phyloP scores from a whole-genome alignment of 2,888 invertebrate species.

The Patella depressa region DNA sequence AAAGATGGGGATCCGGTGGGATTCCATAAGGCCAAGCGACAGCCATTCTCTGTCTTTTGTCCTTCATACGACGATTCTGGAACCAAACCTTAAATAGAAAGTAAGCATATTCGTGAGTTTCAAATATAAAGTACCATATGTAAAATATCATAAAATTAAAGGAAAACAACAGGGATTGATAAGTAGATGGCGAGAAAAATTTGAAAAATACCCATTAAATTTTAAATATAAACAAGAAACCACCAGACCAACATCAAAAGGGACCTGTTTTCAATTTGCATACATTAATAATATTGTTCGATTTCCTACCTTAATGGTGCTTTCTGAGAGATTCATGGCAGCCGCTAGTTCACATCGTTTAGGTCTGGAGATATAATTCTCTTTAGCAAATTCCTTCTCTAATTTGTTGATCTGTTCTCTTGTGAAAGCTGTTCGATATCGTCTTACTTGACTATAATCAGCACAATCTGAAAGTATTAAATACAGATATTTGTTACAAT shows the following conservation, averaged over 20 bases:
- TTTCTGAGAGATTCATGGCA: conserved; percentile 92
- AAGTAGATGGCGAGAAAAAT: too few relatives aligned
- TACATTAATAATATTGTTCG: too few relatives aligned
- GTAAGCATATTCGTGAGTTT: not conserved
- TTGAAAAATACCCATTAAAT: too few relatives aligned
- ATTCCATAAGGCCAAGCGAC: conserved; percentile 90
- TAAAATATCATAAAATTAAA: not conserved
- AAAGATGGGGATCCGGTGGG: conserved; percentile 88
- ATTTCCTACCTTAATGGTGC: conserved; percentile 91
- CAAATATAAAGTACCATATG: not conserved
- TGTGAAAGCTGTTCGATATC: conserved; percentile 97
- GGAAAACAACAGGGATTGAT: not conserved
- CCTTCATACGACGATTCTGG: conserved; percentile 97
- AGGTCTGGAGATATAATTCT: conserved; percentile 97
- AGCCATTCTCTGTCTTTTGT: conserved; percentile 95
- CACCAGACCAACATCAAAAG: too few relatives aligned
- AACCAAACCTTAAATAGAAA: conserved; percentile 81
- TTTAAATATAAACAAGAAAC: too few relatives aligned
- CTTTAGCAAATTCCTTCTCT: conserved; percentile 96
- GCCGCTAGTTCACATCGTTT: conserved; percentile 94
- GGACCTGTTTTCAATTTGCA: too few relatives aligned
- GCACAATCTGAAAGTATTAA: not conserved
- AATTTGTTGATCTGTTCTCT: conserved; percentile 91
- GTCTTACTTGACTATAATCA: conserved; percentile 53
- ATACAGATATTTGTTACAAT: too few relatives aligned